These are phyloP conservation scores for Tenodera sinensis DNA, from an alignment of 2,888 invertebrate species.

Conservation along the genomic window DNA sequence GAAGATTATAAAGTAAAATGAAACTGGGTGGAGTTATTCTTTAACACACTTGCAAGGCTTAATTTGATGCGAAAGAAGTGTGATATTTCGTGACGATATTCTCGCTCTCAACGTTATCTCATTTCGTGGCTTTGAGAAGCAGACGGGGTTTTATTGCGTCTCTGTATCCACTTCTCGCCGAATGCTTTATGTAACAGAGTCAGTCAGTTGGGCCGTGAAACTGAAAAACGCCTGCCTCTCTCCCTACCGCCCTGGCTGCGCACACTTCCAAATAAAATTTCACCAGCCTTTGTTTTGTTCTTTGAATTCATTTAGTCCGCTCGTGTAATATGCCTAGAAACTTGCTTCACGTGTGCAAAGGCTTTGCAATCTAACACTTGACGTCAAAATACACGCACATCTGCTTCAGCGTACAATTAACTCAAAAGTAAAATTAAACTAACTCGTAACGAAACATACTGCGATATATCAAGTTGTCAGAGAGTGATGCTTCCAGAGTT, in stretches of 20 bases:
- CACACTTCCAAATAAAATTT: neutral
- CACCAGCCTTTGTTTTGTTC: neutral
- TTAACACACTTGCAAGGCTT: neutral
- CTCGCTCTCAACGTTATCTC: neutral
- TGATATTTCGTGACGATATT: neutral
- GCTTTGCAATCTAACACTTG: neutral
- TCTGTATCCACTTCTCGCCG: neutral
- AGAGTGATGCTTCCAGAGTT: too few species aligned
- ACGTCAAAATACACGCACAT: neutral
- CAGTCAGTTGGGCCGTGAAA: neutral
- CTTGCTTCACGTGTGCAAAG: neutral
- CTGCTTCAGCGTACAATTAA: neutral
- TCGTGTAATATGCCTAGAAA: neutral
- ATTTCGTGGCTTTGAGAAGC: neutral
- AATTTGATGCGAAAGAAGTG: neutral
- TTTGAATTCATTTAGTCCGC: neutral
- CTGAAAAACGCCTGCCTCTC: neutral
- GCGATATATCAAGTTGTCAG: too few species aligned
- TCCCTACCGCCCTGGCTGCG: too few species aligned
- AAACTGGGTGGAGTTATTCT: neutral
- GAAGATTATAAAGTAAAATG: neutral
- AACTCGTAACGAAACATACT: neutral
- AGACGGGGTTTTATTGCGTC: neutral
- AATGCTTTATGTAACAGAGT: neutral
- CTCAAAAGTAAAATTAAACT: neutral